These are phyloP conservation scores for Osmoderma eremita DNA, from an alignment of 2,888 invertebrate species.

Conservation along the genomic window DNA sequence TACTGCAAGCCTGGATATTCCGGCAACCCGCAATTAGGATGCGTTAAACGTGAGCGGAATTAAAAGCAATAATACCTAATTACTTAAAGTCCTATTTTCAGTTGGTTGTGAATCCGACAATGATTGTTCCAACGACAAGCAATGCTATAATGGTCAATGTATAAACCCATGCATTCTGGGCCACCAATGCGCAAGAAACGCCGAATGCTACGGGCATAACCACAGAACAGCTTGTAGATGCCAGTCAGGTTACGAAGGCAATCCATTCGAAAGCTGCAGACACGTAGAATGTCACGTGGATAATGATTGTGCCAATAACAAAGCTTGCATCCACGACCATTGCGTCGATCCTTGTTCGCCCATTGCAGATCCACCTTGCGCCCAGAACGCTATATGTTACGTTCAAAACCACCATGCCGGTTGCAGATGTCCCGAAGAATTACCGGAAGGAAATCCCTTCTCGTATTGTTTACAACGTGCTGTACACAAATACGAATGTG, in stretches of 20 bases:
- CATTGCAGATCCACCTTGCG: conserved; percentile 77
- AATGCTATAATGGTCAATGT: conserved; percentile 85
- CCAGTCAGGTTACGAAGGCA: conserved; percentile 78
- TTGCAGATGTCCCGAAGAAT: conserved; percentile 83
- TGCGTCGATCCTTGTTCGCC: conserved; percentile 83
- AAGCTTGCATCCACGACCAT: conserved; percentile 76
- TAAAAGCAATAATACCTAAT: conserved; percentile 1
- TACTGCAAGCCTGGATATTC: conserved; percentile 84
- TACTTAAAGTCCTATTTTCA: conserved; percentile 62
- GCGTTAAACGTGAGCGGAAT: conserved; percentile 72
- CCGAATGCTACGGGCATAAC: conserved; percentile 83
- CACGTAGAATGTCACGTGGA: conserved; percentile 82
- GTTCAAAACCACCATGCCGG: conserved; percentile 82
- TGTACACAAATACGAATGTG: conserved; percentile 74
- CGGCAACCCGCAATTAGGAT: conserved; percentile 86
- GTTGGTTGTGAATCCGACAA: conserved; percentile 85
- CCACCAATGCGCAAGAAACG: conserved; percentile 85
- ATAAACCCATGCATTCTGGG: conserved; percentile 82
- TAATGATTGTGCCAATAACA: conserved; percentile 80
- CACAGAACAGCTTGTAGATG: conserved; percentile 86
- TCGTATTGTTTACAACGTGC: conserved; percentile 70
- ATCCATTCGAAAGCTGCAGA: conserved; percentile 82
- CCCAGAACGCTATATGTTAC: conserved; percentile 83
- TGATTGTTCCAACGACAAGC: conserved; percentile 82
- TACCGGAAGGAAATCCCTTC: conserved; percentile 83